Conservation (phyloP, 1,140 invertebrate species). For the Gerris buenoi region DNA sequence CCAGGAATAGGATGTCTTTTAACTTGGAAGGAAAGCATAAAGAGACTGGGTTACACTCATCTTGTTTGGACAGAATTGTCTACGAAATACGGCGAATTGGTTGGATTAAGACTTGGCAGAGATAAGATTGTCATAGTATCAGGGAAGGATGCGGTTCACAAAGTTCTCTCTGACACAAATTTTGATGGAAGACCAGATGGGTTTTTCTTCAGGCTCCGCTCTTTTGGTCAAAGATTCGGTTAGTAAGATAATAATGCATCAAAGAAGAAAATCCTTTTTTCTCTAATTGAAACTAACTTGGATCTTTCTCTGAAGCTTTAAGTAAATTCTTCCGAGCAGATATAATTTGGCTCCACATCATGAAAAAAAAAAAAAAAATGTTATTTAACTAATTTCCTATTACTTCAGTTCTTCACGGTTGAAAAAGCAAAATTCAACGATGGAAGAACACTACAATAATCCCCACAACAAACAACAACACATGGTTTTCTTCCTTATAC, state of each 20-base stretch:
- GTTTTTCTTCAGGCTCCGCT: conserved; percentile 45
- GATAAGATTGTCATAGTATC: conserved; percentile 43
- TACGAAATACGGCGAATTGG: conserved; percentile 29
- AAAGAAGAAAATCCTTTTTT: neutral
- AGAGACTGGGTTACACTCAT: conserved; percentile 27
- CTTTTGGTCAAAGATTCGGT: conserved; percentile 48
- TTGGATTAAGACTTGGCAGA: conserved; percentile 38
- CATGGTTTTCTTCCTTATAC: too few species aligned
- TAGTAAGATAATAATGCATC: too few species aligned
- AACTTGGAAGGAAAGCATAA: conserved; percentile 22
- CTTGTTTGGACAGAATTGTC: conserved; percentile 25
- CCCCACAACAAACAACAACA: too few species aligned
- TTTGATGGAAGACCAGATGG: conserved; percentile 54
- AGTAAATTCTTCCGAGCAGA: neutral
- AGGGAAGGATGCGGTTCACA: conserved; percentile 41
- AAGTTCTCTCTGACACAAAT: conserved; percentile 41
- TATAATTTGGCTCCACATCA: too few species aligned
- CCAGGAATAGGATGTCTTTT: conserved; percentile 32
- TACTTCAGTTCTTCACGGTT: too few species aligned
- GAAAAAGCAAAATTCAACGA: too few species aligned
- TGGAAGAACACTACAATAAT: too few species aligned
- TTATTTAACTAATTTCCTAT: too few species aligned
- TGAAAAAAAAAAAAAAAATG: too few species aligned
- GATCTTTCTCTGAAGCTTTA: conserved; percentile 4
- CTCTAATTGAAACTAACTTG: conserved; percentile 17